phyloP scores from a whole-genome alignment of 2,888 invertebrate genomes.

The Sceliomorpha sp. region DNA sequence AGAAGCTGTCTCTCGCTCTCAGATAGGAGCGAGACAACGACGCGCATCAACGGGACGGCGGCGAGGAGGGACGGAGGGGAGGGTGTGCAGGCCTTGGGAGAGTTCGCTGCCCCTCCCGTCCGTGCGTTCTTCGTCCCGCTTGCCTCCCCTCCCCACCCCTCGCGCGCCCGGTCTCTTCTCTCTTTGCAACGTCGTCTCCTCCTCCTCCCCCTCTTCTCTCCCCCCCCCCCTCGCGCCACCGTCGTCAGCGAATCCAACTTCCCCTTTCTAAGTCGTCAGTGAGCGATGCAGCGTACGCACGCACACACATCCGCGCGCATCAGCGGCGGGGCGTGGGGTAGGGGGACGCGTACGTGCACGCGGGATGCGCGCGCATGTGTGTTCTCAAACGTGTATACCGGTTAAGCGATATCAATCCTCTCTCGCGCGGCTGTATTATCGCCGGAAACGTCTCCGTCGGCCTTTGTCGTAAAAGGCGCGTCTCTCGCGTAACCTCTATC shows the following conservation, averaged over 20 bases:
- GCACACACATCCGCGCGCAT: slow-evolving; percentile 34
- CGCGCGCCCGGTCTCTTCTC: slow-evolving; percentile 59
- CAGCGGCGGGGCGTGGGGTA: too few relatives aligned
- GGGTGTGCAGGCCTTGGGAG: slow-evolving; percentile 77
- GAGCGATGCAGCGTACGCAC: slow-evolving; percentile 62
- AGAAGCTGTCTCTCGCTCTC: too few relatives aligned
- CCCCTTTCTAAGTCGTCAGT: slow-evolving; percentile 73
- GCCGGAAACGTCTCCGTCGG: slow-evolving; percentile 53
- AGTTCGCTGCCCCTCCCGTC: slow-evolving; percentile 80
- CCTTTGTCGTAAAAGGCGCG: slow-evolving; percentile 39
- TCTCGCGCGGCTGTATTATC: slow-evolving; percentile 50
- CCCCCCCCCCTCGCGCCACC: slow-evolving; percentile 37
- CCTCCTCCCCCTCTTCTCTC: slow-evolving; percentile 42
- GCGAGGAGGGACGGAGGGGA: slow-evolving; percentile 40
- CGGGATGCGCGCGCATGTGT: slow-evolving; percentile 32
- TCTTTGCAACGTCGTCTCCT: too few relatives aligned
- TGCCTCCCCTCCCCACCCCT: too few relatives aligned
- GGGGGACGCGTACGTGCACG: slow-evolving; percentile 49
- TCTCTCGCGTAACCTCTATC: slow-evolving; percentile 20
- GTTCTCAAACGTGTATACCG: slow-evolving; percentile 45
- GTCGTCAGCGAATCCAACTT: slow-evolving; percentile 66
- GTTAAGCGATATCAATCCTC: slow-evolving; percentile 53
- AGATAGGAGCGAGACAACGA: slow-evolving; percentile 46
- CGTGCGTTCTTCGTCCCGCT: too few relatives aligned
- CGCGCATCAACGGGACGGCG: slow-evolving; percentile 35